These are phyloP conservation scores for Scolopax mira DNA, from an alignment of 2,113 vertebrate genomes.

Conservation along the genomic window DNA sequence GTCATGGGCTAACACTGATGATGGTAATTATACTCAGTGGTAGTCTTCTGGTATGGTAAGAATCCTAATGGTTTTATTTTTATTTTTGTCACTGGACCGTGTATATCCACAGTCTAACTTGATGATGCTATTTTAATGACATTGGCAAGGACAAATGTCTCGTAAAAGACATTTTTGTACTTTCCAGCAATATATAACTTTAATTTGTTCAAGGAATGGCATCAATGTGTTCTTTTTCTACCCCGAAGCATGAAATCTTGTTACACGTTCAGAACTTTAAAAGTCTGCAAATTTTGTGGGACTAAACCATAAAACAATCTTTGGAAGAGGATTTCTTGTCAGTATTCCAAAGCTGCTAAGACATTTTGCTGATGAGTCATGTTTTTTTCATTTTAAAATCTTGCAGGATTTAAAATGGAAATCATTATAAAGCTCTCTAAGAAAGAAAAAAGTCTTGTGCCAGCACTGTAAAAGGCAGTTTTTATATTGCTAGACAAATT, in stretches of 20 bases:
- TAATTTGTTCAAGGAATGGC: background rate
- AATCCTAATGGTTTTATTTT: background rate
- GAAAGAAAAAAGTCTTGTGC: background rate
- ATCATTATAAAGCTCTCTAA: background rate
- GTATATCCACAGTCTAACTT: background rate
- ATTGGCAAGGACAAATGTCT: background rate
- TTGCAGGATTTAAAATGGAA: background rate
- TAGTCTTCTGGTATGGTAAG: background rate
- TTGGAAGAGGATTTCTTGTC: background rate
- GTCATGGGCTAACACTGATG: background rate
- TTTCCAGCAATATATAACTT: background rate
- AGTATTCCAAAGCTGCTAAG: background rate
- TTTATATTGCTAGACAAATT: background rate
- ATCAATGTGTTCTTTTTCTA: background rate
- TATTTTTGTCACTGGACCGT: background rate
- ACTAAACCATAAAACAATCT: background rate
- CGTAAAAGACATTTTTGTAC: background rate
- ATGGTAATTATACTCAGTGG: background rate
- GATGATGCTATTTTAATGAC: background rate
- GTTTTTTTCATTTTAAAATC: background rate
- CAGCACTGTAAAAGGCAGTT: background rate
- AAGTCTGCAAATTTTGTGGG: background rate
- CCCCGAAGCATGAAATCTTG: background rate
- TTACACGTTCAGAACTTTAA: background rate
- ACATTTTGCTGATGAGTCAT: background rate